Percentiles rank a stretch among this genome's conserved stretches.
phyloP scores from a whole-genome alignment of 2,888 invertebrate species.

The Sminthurinus aureus region DNA sequence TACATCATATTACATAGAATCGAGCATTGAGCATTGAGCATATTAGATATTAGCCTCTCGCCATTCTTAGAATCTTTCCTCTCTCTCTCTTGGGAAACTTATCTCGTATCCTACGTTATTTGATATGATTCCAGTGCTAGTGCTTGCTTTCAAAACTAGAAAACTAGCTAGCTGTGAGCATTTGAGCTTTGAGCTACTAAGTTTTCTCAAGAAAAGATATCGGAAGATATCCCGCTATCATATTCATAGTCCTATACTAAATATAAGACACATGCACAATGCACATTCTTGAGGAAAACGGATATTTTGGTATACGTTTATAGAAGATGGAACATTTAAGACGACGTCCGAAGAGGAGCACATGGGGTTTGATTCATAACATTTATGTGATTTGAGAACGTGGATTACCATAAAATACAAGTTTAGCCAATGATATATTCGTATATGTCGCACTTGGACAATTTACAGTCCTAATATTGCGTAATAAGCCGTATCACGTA shows the following conservation, averaged over 20 bases:
- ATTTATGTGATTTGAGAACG: not conserved
- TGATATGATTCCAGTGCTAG: too few species aligned
- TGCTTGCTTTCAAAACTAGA: too few species aligned
- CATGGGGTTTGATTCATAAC: not conserved
- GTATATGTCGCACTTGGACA: not conserved
- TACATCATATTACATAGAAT: not conserved
- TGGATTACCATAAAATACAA: conserved; percentile 15
- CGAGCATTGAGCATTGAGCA: not conserved
- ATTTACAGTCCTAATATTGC: not conserved
- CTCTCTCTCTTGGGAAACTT: not conserved
- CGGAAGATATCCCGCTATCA: too few species aligned
- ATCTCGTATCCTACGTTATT: too few species aligned
- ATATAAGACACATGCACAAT: too few species aligned
- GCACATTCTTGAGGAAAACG: too few species aligned
- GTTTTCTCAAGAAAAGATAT: too few species aligned
- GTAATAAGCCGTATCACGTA: not conserved
- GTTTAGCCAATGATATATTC: not conserved
- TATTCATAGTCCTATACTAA: too few species aligned
- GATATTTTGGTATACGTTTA: too few species aligned
- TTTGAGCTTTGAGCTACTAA: too few species aligned
- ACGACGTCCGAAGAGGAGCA: not conserved
- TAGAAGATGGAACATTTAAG: too few species aligned
- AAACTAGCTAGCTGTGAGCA: too few species aligned
- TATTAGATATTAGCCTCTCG: not conserved
- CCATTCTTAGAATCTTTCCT: not conserved